Conservation (phyloP, 2,888 invertebrate genomes). For the Silvanus unidentatus region DNA sequence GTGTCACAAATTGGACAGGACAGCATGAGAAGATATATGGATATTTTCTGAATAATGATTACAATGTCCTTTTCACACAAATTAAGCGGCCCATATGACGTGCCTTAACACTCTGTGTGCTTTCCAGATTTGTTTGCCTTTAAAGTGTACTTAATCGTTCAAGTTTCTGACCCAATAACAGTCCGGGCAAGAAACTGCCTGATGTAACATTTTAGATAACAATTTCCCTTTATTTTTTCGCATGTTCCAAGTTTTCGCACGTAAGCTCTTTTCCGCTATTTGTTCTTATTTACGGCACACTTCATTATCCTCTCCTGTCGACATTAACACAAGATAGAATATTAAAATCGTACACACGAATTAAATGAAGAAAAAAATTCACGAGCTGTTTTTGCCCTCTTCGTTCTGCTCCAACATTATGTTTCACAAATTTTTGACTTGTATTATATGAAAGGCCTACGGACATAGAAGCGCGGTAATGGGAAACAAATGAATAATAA, state of each 20-base stretch:
- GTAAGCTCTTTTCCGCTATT: slow-evolving; percentile 31
- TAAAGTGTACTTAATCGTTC: no score
- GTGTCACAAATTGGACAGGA: slow-evolving; percentile 8
- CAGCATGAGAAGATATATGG: background rate
- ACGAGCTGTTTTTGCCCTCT: no score
- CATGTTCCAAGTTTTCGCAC: slow-evolving; percentile 30
- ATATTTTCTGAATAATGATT: slow-evolving; percentile 11
- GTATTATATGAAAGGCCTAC: no score
- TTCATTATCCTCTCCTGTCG: slow-evolving; percentile 26
- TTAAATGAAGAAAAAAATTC: no score
- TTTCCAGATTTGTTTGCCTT: no score
- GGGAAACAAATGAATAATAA: slow-evolving; percentile 1
- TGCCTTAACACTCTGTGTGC: no score
- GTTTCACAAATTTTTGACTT: no score
- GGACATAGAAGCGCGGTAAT: slow-evolving; percentile 1
- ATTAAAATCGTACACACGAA: background rate
- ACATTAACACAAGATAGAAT: slow-evolving; percentile 21
- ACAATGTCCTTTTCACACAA: no score
- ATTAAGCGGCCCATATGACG: no score
- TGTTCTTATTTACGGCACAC: slow-evolving; percentile 32
- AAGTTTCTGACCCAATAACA: slow-evolving; percentile 8
- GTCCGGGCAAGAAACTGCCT: slow-evolving; percentile 12
- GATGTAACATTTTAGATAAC: slow-evolving; percentile 24
- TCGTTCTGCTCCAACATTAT: no score
- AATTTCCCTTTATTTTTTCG: slow-evolving; percentile 27